A percentile compares a stretch with the other conserved stretches of the same genome.
phyloP scores from a whole-genome alignment of 2,888 invertebrate genomes.

The Hypomecis punctinalis region DNA sequence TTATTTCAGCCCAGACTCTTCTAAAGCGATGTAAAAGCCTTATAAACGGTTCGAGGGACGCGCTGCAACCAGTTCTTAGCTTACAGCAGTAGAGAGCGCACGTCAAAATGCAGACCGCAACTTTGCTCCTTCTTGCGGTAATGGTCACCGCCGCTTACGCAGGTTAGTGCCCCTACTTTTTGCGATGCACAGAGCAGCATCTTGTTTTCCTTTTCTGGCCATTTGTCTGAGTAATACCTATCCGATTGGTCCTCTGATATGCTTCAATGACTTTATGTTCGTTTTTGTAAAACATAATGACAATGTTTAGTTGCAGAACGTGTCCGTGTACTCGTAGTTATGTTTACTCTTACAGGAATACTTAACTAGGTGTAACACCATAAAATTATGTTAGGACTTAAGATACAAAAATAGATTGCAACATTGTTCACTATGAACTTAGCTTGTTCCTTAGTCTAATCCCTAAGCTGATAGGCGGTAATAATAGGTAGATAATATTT shows the following conservation, averaged over 20 bases:
- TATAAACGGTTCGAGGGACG: constrained; percentile 66
- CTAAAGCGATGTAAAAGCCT: constrained; percentile 55
- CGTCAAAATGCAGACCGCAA: constrained; percentile 70
- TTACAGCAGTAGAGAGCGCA: constrained; percentile 58
- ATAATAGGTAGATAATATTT: too few species aligned
- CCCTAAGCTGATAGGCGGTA: too few species aligned
- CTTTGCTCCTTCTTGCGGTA: constrained; percentile 68
- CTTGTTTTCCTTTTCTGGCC: constrained; percentile 57
- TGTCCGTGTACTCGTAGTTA: constrained; percentile 6
- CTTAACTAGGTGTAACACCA: too few species aligned
- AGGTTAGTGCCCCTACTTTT: constrained; percentile 82
- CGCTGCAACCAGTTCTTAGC: constrained; percentile 68
- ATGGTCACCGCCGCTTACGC: constrained; percentile 71
- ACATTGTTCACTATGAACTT: too few species aligned
- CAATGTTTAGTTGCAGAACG: constrained; percentile 13
- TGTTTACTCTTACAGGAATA: constrained; percentile 2
- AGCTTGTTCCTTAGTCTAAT: too few species aligned
- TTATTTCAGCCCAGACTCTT: constrained; percentile 56
- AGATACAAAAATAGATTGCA: too few species aligned
- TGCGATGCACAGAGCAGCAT: constrained; percentile 51
- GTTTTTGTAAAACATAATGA: constrained; percentile 28
- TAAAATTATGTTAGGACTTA: too few species aligned
- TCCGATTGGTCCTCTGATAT: constrained; percentile 52
- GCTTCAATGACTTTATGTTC: constrained; percentile 11
- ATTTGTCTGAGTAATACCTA: constrained; percentile 57